Evolutionary conservation across 2,113 vertebrate genomes (phyloP), one percentile per base, ranked within the genome.

Genomic region (Oreochromis niloticus): DNA sequence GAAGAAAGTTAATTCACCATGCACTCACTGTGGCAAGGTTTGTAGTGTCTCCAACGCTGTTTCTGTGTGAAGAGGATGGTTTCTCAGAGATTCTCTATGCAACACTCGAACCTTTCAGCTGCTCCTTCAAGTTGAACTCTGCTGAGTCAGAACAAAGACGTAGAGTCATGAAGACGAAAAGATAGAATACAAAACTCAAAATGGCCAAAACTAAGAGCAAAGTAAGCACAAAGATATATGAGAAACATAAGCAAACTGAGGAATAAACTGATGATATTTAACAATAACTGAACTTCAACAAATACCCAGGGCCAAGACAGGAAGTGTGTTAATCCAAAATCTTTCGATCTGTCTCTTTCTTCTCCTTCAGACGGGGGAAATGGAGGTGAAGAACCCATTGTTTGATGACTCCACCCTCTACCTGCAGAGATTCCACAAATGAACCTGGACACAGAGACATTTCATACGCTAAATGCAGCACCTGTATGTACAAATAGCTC

Each of bases 331-430:
- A 41, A 41, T n/a, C 1, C 24, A 27, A 43, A 27, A 27, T 46
- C n/a, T 71, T 43, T 1, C 3, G 3, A 36, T 61, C 5, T 32
- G 7, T 59, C 57, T 22, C 46, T 85, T 17, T 85, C 19, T 66
- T 9, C 94, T 39, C 19, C 24, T 11, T 1, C 91, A 99, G 98
- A 99, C 98, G 0, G 98, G 98, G 32, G 98, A 99, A 81, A 99
- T 99, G 98, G 98, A 99, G 93, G 98, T 99, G 92, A 98, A 97
- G 90, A 99, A 99, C 89, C 98, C 98, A 0, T 95, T 99, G 78
- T 99, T 99, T 39, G 98, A 99, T 0, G 98, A 98, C 89, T 94
- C 97, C 56, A 96, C 97, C 14, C 96, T 98, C 79, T 95, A 97
- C 3, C 91, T 94, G 14, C 94, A 95, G 80, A 89, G 93, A 93